Conservation (phyloP, 2,888 invertebrate genomes). For the Agrochola litura region DNA sequence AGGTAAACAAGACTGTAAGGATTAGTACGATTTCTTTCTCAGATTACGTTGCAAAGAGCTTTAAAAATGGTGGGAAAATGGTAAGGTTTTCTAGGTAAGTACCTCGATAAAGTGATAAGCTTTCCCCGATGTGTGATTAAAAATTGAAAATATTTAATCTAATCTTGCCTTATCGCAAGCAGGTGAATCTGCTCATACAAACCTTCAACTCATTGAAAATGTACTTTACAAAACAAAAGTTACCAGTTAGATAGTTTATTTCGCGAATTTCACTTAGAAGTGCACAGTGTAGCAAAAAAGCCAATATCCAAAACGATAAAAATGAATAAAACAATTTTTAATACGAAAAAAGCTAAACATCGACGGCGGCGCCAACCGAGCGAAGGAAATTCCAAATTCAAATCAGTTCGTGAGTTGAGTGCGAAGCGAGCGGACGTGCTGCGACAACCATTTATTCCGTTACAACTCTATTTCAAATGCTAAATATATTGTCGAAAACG, state of each 20-base stretch:
- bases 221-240: neutral
- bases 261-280: slow-evolving; percentile 36
- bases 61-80: slow-evolving; percentile 2
- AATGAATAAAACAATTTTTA: slow-evolving; percentile 65
- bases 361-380: slow-evolving; percentile 74
- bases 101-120: neutral
- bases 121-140: neutral
- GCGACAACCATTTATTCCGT: slow-evolving; percentile 84
- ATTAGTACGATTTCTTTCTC: slow-evolving; percentile 64
- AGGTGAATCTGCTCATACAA: neutral
- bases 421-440: slow-evolving; percentile 85
- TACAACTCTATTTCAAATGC: slow-evolving; percentile 85
- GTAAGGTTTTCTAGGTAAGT: neutral
- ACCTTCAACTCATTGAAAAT: neutral
- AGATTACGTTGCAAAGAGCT: slow-evolving; percentile 49
- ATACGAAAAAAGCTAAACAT: slow-evolving; percentile 74
- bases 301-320: slow-evolving; percentile 57
- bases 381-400: slow-evolving; percentile 87
- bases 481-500: slow-evolving; percentile 86
- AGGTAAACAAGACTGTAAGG: slow-evolving; percentile 76
- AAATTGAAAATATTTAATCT: neutral
- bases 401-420: slow-evolving; percentile 89
- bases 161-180: neutral
- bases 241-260: slow-evolving; percentile 9
- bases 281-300: slow-evolving; percentile 46